Percentiles rank a stretch among this genome's conserved stretches.
Evolutionary conservation across 1,140 invertebrate species (phyloP).

Genomic region (Euura lappo): DNA sequence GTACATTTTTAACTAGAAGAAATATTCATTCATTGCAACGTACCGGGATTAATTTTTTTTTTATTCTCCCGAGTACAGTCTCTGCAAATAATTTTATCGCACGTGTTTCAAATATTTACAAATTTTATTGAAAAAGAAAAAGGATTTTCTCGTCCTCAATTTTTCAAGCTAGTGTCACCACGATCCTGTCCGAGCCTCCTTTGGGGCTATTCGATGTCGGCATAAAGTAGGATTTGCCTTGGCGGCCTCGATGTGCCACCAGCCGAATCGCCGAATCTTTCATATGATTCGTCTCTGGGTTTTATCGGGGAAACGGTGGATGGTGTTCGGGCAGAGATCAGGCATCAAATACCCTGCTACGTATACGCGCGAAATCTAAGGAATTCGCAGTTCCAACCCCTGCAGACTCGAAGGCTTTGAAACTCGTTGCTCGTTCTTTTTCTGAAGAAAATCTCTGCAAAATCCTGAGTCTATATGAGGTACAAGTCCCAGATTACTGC

Average conservation of each 20-base stretch:
- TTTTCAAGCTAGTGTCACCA: background rate
- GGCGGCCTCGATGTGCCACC: background rate
- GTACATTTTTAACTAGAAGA: too few relatives aligned
- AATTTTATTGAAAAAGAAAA: too few relatives aligned
- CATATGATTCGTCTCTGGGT: background rate
- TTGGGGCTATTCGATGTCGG: background rate
- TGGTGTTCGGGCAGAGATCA: too few relatives aligned
- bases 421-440: background rate
- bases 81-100: too few relatives aligned
- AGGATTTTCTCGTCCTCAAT: background rate
- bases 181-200: background rate
- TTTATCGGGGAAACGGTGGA: background rate
- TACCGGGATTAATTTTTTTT: too few relatives aligned
- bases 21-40: too few relatives aligned
- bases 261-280: background rate
- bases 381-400: background rate
- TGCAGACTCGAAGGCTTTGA: background rate
- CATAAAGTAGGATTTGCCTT: background rate
- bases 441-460: background rate
- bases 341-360: background rate
- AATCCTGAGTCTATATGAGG: too few relatives aligned
- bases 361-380: background rate
- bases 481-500: too few relatives aligned
- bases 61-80: too few relatives aligned
- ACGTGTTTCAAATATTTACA: too few relatives aligned